Evolutionary conservation across 2,797 vertebrate genomes (phyloP), one percentile per base, ranked within the genome.

Genomic region (Anolis apletophallus): DNA sequence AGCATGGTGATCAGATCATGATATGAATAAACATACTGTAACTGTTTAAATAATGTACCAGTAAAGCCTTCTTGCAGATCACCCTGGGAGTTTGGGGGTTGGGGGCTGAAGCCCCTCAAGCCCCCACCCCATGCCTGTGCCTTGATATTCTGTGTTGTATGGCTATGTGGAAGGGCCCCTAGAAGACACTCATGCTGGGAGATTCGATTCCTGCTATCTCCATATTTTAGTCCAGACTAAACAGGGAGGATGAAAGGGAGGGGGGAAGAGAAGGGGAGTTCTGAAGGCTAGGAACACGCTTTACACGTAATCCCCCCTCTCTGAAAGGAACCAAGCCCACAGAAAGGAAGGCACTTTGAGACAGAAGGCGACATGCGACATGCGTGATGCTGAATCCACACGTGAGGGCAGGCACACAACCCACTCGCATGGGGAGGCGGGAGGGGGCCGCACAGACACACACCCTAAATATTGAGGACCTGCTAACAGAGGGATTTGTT

Each of bases 401-500:
- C 26, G 4, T 11, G n/a, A n/a, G n/a, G n/a, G 61, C 26, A 1
- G 1, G 29, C 61, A 64, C 7, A 29, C 61, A 64, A 64, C 61
- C 26, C 61, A 16, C 26, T 11, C 61, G 26, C 68, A 13, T 46
- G 7, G 5, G 46, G 40, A 5, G 46, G 19, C 29, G 26, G 26
- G 64, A 19, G 26, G 21, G 54, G 21, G 40, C 2, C 40, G 12
- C 29, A 61, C 46, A 34, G 50, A 57, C 11, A 40, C 21, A 36
- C 26, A 71, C 32, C 21, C 21, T 16, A 80, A 91, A 76, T 59
- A 80, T 21, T 81, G 89, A 71, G 80, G 89, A 73, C 10, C 40
- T 21, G 59, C 72, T 75, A 54, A 46, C 82, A 83, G 91, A 94
- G 85, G 90, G 87, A 54, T 6, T 29, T 88, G 17, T 57, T 68